Conservation (phyloP, 2,797 vertebrate genomes). For the Cryptoprocta ferox region DNA sequence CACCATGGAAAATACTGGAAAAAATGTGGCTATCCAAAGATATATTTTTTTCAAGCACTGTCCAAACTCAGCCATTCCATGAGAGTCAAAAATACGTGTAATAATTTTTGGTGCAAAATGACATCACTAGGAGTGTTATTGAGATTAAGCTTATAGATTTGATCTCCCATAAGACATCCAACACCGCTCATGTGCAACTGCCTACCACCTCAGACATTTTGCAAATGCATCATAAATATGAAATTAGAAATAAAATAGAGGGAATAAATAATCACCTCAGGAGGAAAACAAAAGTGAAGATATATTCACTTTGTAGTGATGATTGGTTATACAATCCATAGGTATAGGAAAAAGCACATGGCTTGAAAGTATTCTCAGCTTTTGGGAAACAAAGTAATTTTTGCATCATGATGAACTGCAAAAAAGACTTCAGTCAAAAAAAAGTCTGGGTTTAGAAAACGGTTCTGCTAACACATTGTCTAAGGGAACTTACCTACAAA, state of each 20-base stretch:
- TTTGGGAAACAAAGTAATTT: background rate
- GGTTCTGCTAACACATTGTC: background rate
- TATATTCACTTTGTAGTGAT: background rate
- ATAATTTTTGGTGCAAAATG: background rate
- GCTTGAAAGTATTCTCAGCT: background rate
- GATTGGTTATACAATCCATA: background rate
- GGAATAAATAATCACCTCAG: background rate
- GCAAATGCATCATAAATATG: background rate
- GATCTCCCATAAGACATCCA: background rate
- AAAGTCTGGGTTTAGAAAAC: background rate
- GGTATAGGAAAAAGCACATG: background rate
- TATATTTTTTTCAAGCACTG: background rate
- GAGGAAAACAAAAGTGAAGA: background rate
- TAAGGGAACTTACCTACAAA: background rate
- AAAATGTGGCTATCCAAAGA: background rate
- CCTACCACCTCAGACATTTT: background rate
- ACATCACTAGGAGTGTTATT: background rate
- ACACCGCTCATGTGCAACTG: background rate
- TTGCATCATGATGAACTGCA: background rate
- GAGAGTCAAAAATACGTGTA: background rate
- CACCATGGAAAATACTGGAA: background rate
- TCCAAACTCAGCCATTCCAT: background rate
- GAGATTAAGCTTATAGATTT: background rate
- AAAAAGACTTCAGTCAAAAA: background rate
- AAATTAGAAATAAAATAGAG: slow-evolving; percentile 10